phyloP scores from a whole-genome alignment of 2,113 vertebrate species.

The Tylochromis polylepis region DNA sequence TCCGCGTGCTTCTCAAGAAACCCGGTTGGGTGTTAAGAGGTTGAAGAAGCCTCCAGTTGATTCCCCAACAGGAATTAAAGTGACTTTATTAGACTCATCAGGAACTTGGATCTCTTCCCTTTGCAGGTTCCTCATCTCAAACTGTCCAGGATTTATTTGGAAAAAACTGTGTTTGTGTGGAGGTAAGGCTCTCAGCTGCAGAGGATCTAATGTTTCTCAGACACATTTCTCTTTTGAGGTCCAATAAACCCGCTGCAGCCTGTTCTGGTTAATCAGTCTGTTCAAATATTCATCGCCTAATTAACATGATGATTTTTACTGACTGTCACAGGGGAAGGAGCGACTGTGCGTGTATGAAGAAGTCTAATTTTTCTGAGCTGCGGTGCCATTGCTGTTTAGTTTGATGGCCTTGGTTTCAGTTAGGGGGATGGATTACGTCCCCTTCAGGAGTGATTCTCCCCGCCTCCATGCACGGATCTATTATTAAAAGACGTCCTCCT shows the following conservation, averaged over 20 bases:
- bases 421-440: background rate
- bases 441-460: background rate
- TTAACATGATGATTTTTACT: background rate
- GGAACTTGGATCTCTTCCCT: background rate
- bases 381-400: background rate
- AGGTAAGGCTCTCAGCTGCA: background rate
- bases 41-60: background rate
- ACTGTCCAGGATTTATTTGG: background rate
- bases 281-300: background rate
- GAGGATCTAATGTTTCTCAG: background rate
- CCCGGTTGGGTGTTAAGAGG: background rate
- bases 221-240: background rate
- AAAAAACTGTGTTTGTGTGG: background rate
- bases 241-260: background rate
- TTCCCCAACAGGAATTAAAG: background rate
- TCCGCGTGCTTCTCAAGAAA: background rate
- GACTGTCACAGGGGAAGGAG: background rate
- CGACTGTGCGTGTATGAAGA: background rate
- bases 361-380: background rate
- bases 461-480: background rate
- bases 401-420: background rate
- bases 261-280: background rate
- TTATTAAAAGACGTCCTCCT: background rate
- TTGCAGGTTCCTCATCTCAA: background rate
- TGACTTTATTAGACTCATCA: background rate